A percentile compares a stretch with the other conserved stretches of the same genome.
Evolutionary conservation across 2,888 invertebrate species (phyloP).

Genomic region (Drosophila mayaguana): DNA sequence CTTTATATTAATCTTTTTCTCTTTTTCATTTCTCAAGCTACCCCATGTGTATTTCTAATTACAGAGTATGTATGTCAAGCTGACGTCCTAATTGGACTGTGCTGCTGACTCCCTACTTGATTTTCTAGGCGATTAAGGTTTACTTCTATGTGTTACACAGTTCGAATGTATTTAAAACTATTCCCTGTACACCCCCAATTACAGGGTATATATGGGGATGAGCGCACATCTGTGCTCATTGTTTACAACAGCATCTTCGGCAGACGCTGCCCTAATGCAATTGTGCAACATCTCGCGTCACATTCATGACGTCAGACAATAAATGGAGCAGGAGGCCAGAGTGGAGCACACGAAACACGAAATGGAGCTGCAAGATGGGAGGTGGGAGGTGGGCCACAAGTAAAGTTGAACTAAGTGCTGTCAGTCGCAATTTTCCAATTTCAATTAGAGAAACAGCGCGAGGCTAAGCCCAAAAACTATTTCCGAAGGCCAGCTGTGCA

Average conservation of each 20-base stretch:
- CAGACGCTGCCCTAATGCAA: slow-evolving; percentile 36
- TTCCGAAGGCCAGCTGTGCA: slow-evolving; percentile 38
- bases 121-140: neutral
- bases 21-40: no score
- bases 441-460: slow-evolving; percentile 34
- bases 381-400: neutral
- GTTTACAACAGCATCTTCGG: slow-evolving; percentile 34
- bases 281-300: slow-evolving; percentile 64
- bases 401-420: slow-evolving; percentile 36
- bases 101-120: no score
- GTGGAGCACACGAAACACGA: slow-evolving; percentile 1
- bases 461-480: slow-evolving; percentile 6
- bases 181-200: neutral
- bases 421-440: slow-evolving; percentile 65
- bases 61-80: no score
- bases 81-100: no score
- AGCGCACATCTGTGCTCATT: slow-evolving; percentile 31
- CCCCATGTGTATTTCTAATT: no score
- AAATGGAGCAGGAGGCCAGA: neutral
- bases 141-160: neutral
- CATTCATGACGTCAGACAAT: slow-evolving; percentile 33
- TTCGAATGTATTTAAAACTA: neutral
- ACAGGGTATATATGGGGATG: slow-evolving; percentile 4
- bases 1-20: no score
- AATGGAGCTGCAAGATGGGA: neutral